Evolutionary conservation across 2,797 vertebrate genomes (phyloP), one percentile per base, ranked within the genome.

Genomic region (Dicrostonyx torquatus): DNA sequence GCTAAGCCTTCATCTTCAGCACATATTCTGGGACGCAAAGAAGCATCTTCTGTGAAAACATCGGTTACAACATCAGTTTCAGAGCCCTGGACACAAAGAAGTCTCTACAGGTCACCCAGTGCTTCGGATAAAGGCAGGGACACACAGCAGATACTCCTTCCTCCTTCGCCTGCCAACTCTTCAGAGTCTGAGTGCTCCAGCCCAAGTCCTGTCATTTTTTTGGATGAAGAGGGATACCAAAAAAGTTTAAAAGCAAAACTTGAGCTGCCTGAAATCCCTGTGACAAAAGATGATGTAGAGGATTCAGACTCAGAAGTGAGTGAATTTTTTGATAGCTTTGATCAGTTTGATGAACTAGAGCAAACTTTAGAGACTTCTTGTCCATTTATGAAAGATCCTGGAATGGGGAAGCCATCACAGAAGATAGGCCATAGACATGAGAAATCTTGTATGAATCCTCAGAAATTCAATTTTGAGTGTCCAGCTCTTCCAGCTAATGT

Each of bases 241-340:
- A 99, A 99, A 97, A 99, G 99, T 97, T 97, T 99, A 97, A 98
- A 99, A 96, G 99, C 99, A 96, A 99, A 99, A 96, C 98, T 99
- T 96, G 99, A 99, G 92, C 99, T 99, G 97, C 99, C 99, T 78
- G 99, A 99, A 98, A 99, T 99, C 84, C 99, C 99, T 17, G 98
- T 99, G 62, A 98, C 99, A 92, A 99, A 99, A 97, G 99, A 99
- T 87, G 99, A 98, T 76, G 98, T 99, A 86, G 99, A 99, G 97
- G 99, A 99, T 98, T 99, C 99, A 15, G 99, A 99, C 97, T 99
- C 99, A 14, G 99, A 99, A 99, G 98, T 99, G 53, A 99, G 99
- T 97, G 99, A 99, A 97, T 99, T 99, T 98, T 99, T 99, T 96
- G 99, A 99, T 98, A 99, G 99, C 96, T 99, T 99, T 98, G 99